Conservation (phyloP, 1,140 invertebrate genomes). For the Wiebesia pumilae region DNA sequence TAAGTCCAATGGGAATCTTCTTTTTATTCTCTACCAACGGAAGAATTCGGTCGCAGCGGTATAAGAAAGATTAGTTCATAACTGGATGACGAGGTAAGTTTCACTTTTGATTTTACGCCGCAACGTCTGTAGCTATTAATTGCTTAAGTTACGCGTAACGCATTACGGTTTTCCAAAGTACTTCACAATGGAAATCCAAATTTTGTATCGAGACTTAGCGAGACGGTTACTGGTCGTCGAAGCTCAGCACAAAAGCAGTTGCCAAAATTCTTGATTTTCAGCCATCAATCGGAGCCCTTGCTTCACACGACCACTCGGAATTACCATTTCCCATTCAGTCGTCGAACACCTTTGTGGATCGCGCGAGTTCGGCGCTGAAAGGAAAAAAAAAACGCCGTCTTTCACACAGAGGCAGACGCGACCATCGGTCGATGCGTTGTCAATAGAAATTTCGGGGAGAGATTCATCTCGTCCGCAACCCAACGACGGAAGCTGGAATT, state of each 20-base stretch:
- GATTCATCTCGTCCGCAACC: slow-evolving; percentile 27
- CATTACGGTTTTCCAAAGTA: too few species aligned
- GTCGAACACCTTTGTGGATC: slow-evolving; percentile 2
- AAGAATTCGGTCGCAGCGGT: too few species aligned
- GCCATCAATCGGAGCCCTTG: background rate
- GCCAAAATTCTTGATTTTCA: background rate
- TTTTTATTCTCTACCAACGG: too few species aligned
- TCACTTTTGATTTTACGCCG: too few species aligned
- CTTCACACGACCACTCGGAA: slow-evolving; percentile 21
- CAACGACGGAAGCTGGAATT: slow-evolving; percentile 72
- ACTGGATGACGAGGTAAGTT: too few species aligned
- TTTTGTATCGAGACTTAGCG: too few species aligned
- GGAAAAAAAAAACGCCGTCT: slow-evolving; percentile 17
- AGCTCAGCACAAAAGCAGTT: background rate
- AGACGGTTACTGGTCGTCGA: background rate
- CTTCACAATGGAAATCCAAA: too few species aligned
- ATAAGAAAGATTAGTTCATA: too few species aligned
- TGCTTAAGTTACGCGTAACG: too few species aligned
- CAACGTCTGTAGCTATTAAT: too few species aligned
- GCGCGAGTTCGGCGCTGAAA: background rate
- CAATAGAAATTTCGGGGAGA: slow-evolving; percentile 1
- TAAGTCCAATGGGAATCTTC: too few species aligned
- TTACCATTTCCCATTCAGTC: slow-evolving; percentile 28
- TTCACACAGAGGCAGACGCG: background rate
- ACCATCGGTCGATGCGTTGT: slow-evolving; percentile 18